Base-by-base conservation (phyloP, 2,113 vertebrate species). In the Gnathonemus longibarbis region DNA sequence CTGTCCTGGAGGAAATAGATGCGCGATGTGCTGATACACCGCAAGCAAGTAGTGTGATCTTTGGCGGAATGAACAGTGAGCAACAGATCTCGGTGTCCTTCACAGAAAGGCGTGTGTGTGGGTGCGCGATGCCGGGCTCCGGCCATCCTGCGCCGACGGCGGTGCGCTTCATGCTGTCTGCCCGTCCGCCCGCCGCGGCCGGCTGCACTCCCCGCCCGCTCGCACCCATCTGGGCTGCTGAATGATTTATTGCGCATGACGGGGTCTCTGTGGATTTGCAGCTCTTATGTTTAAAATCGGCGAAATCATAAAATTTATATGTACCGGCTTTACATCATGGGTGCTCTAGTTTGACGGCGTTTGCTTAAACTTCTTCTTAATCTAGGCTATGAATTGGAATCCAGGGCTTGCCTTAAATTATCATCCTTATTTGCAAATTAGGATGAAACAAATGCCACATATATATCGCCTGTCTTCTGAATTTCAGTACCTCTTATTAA, bases 241-340 rank as follows among this genome's bases (percentile, higher is more conserved):
- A 88, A 90, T 74, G 85, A 42, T 90, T 83, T 58, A 90, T 88
- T 90, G 70, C 52, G 70, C 66, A 88, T 62, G 84, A 90, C 50
- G 39, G 56, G 86, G 39, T 62, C 90, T 90, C 80, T 7, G 50
- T 58, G 50, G 39, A 58, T 88, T 31, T 80, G 35, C 35, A 31
- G 62, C 62, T 53, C 50, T 88, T 80, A 52, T 50, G 21, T 88
- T 88, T 53, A 31, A 80, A 27, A 53, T 84, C 50, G 46, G 19
- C n/a, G 62, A 35, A 52, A 66, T 86, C 84, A 24, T 84, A 42
- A 48, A 48, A 84, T 80, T 42, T 42, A 15, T 19, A 42, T 80
- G 74, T 6, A 11, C 35, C 17, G 74, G 74, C 35, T 80, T 80
- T 42, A 35, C 70, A 42, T 42, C 31, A 21, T 24, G 83, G 45